Evolutionary conservation across 1,140 invertebrate genomes (phyloP), one percentile per base, ranked within the genome.

Genomic region (Cotesia vestalis): DNA sequence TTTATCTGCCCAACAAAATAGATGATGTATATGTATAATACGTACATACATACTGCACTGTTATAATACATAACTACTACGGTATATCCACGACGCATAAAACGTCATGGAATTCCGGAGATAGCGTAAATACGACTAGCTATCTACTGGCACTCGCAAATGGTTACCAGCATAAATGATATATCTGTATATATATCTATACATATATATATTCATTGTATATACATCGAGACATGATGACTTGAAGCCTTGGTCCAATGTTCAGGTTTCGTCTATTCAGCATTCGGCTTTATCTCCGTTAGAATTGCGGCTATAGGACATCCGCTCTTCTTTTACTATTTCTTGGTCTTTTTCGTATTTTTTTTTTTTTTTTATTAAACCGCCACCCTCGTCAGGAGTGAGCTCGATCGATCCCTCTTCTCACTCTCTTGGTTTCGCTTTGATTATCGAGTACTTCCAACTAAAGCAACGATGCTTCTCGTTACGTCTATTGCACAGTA

Each of bases 71-170:
- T 36, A 27, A 34, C n/a, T 14, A 38, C 46, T 14, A 27, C 17
- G 40, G 59, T 36, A 61, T 73, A 73, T 73, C 72, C 69, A 52
- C 38, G 34, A 46, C 53, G 66, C 46, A 70, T 57, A 71, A 67
- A 74, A 53, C 68, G 69, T 57, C 62, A 74, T 67, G 66, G 63
- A 71, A 71, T 71, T 71, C 68, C 64, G 62, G 60, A 62, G 69
- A 71, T 74, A 74, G 60, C 57, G 55, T 63, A 71, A 73, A 73
- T 73, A 69, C 71, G 51, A 55, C 57, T 46, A n/a, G 59, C 51
- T 70, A 51, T 51, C 46, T 38, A 69, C 38, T 46, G 68, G 60
- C 35, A 63, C 36, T 63, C 4, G 61, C 5, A 63, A 63, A 63
- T 38, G 61, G 34, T 35, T 36, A 63, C 27, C 12, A 36, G n/a